Conservation (phyloP, 2,113 vertebrate species). For the Calyptomena viridis region DNA sequence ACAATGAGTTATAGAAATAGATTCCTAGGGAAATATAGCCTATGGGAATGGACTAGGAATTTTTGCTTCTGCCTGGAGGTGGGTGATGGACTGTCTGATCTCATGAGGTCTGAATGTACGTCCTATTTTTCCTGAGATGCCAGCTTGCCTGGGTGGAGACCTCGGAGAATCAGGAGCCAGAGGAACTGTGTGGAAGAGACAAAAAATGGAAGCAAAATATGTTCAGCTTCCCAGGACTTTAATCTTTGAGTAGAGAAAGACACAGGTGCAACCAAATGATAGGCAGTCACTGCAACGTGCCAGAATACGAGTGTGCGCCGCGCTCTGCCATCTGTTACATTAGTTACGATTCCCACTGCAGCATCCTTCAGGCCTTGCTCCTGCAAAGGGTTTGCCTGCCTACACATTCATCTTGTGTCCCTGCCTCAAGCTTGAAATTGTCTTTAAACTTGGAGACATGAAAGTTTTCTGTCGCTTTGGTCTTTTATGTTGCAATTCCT, state of each 20-base stretch:
- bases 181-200: neutral
- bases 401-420: neutral
- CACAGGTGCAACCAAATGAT: conserved; percentile 45
- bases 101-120: neutral
- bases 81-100: neutral
- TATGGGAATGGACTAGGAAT: neutral
- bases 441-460: neutral
- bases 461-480: neutral
- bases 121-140: neutral
- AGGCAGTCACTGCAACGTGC: conserved; percentile 20
- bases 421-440: conserved; percentile 31
- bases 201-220: conserved; percentile 59
- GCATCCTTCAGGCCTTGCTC: conserved; percentile 13
- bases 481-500: neutral
- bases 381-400: conserved; percentile 30
- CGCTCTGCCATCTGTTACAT: conserved; percentile 20
- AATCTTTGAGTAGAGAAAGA: conserved; percentile 42
- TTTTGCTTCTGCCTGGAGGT: neutral
- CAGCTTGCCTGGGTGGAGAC: conserved; percentile 33
- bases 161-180: neutral
- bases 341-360: neutral
- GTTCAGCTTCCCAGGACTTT: conserved; percentile 62
- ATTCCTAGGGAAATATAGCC: neutral
- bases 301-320: neutral
- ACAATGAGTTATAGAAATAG: neutral